Percentiles rank a stretch among this genome's conserved stretches.
Conservation (phyloP, 2,888 invertebrate species). For the Melinaea menophilus region DNA sequence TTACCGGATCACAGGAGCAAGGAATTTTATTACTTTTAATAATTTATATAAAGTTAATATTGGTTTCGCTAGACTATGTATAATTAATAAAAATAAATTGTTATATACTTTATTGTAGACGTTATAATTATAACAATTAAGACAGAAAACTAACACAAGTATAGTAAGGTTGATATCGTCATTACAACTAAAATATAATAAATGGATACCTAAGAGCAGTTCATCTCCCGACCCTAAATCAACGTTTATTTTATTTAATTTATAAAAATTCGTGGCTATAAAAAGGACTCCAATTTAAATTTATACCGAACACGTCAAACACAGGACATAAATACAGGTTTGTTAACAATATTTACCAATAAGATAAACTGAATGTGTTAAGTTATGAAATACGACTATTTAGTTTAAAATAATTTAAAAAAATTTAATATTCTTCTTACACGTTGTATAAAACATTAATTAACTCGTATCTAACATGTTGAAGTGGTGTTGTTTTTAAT, state of each 20-base stretch:
- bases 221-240: background rate
- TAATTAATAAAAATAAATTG: too few relatives aligned
- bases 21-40: background rate
- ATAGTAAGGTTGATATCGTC: background rate
- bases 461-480: too few relatives aligned
- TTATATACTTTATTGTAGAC: too few relatives aligned
- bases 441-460: too few relatives aligned
- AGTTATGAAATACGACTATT: too few relatives aligned
- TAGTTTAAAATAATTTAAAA: too few relatives aligned
- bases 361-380: background rate
- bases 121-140: too few relatives aligned
- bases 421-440: too few relatives aligned
- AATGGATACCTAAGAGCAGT: background rate
- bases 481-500: too few relatives aligned
- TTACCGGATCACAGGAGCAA: slow-evolving; percentile 13
- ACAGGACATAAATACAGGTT: background rate
- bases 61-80: too few relatives aligned
- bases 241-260: background rate
- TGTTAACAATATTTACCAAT: background rate
- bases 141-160: background rate
- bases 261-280: background rate
- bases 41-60: too few relatives aligned
- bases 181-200: background rate
- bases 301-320: background rate
- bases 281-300: background rate